Conservation (phyloP, 2,113 vertebrate genomes). For the Leuciscus idus region DNA sequence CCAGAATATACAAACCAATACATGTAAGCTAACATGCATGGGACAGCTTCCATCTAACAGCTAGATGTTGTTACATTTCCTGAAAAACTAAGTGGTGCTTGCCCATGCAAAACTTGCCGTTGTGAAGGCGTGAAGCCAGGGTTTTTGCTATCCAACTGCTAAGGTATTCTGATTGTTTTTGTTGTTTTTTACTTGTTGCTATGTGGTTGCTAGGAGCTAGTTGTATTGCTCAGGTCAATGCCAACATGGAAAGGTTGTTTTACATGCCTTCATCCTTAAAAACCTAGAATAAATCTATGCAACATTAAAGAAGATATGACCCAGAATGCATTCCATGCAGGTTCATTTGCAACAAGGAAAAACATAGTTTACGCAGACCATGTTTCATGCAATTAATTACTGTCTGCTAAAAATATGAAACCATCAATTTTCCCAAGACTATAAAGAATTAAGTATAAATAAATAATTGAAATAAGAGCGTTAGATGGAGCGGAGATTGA, state of each 20-base stretch:
- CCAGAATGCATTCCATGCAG: neutral
- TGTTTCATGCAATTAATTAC: neutral
- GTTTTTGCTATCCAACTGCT: neutral
- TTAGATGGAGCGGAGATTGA: neutral
- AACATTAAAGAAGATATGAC: neutral
- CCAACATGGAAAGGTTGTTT: neutral
- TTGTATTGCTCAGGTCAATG: neutral
- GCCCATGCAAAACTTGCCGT: neutral
- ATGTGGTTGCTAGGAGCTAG: neutral
- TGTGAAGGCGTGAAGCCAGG: neutral
- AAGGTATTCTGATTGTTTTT: neutral
- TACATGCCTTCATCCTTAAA: neutral
- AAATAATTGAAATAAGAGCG: neutral
- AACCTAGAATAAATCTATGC: neutral
- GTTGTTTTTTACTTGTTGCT: neutral
- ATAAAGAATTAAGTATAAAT: neutral
- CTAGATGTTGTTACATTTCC: conserved; percentile 15
- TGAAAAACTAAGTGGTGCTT: neutral
- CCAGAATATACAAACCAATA: conserved; percentile 36
- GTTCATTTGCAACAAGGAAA: neutral
- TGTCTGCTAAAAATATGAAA: neutral
- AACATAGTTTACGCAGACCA: neutral
- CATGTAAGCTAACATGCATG: neutral
- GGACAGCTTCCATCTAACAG: neutral
- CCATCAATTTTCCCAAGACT: neutral